Evolutionary conservation across 2,888 invertebrate genomes (phyloP).

Genomic region (Myathropa florea): DNA sequence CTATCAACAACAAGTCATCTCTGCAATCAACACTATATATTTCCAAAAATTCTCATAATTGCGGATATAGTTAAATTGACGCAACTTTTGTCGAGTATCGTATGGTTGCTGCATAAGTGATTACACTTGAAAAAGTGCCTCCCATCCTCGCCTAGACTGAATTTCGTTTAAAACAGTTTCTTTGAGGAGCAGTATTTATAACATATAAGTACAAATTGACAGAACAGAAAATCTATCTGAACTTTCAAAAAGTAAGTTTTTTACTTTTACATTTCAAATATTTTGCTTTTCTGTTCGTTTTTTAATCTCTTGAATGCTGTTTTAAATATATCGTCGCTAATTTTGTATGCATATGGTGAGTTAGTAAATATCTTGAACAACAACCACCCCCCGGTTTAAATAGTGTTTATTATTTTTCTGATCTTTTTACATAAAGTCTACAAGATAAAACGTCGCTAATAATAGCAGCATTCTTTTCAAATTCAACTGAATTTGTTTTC

Average conservation of each 20-base stretch:
- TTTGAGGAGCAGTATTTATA: no score
- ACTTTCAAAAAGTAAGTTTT: conserved; percentile 21
- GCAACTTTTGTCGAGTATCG: background rate
- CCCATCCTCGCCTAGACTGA: no score
- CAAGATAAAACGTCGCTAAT: no score
- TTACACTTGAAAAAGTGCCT: no score
- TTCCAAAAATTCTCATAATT: background rate
- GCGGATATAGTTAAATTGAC: background rate
- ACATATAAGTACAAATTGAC: no score
- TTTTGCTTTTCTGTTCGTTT: background rate
- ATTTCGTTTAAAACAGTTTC: no score
- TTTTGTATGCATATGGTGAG: background rate
- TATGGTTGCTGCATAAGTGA: no score
- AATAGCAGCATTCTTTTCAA: no score
- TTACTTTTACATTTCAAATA: background rate
- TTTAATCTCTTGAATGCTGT: background rate
- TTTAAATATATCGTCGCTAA: background rate
- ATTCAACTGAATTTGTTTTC: no score
- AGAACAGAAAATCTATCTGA: background rate
- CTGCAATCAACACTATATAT: conserved; percentile 31
- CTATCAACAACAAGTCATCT: conserved; percentile 4
- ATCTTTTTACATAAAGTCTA: background rate
- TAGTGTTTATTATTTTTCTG: no score
- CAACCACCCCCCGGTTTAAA: no score
- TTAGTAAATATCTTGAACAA: no score